A percentile compares a stretch with the other conserved stretches of the same genome.
Evolutionary conservation across 1,140 invertebrate genomes (phyloP).

Genomic region (Drosophila teissieri): DNA sequence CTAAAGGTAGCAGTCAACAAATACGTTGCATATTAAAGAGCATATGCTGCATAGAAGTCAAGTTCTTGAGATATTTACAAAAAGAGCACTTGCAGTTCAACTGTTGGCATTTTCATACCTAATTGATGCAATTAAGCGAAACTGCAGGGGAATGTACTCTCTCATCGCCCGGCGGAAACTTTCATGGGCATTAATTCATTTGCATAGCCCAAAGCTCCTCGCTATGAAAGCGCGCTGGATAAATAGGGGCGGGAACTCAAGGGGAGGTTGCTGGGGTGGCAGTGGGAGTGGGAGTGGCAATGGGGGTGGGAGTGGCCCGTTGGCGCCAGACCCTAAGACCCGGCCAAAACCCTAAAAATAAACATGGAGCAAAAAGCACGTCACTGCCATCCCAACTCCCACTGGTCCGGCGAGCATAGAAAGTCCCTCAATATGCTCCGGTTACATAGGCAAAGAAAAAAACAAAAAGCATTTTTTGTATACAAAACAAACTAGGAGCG

Average conservation of each 20-base stretch:
- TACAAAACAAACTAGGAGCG: conserved; percentile 10
- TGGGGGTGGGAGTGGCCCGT: conserved; percentile 16
- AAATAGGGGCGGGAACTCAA: neutral
- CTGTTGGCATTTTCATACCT: conserved; percentile 23
- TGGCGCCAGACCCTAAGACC: conserved; percentile 50
- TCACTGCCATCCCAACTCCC: conserved; percentile 26
- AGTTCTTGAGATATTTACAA: no score
- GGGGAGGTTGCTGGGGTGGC: neutral
- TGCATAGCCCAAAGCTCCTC: conserved; percentile 41
- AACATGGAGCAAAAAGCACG: conserved; percentile 46
- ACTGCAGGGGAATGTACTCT: conserved; percentile 21
- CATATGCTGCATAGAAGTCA: neutral
- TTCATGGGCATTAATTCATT: conserved; percentile 49
- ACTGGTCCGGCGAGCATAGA: conserved; percentile 45
- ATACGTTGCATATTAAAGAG: no score
- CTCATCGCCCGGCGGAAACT: conserved; percentile 6
- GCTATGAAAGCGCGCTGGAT: conserved; percentile 10
- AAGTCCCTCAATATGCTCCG: conserved; percentile 50
- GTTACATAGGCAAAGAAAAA: conserved; percentile 35
- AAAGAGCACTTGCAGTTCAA: neutral
- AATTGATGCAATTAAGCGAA: conserved; percentile 38
- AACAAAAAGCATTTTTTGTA: conserved; percentile 3
- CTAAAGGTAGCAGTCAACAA: no score
- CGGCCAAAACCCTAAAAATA: conserved; percentile 65
- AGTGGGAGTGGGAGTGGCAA: no score